Evolutionary conservation across 1,140 invertebrate species (phyloP).

Genomic region (Zaprionus camerounensis): DNA sequence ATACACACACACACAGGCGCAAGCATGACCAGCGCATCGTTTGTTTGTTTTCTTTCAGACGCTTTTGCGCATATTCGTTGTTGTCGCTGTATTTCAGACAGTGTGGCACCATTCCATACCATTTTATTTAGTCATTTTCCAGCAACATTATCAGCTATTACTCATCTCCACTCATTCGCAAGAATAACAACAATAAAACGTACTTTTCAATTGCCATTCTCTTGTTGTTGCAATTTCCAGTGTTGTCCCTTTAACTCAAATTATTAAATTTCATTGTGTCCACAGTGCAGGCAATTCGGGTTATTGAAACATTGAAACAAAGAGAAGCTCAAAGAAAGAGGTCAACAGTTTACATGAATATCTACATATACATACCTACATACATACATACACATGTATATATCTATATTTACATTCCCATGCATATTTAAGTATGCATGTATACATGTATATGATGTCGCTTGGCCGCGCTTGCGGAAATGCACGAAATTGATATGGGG

Average conservation of each 20-base stretch:
- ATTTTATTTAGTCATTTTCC: constrained; percentile 56
- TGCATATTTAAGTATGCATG: not conserved
- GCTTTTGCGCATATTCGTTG: constrained; percentile 27
- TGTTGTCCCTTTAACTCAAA: constrained; percentile 28
- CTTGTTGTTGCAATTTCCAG: constrained; percentile 27
- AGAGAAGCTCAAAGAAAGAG: constrained; percentile 26
- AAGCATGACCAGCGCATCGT: constrained; percentile 45
- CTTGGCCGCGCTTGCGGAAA: constrained; percentile 38
- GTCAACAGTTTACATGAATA: constrained; percentile 26
- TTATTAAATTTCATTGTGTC: constrained; percentile 23
- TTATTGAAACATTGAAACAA: constrained; percentile 34
- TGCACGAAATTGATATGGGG: constrained; percentile 59
- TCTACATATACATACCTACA: not conserved
- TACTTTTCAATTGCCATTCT: constrained; percentile 35
- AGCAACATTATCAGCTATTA: constrained; percentile 61
- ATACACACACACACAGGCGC: not conserved
- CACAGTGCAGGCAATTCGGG: constrained; percentile 25
- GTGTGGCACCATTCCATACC: constrained; percentile 72
- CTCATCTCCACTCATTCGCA: constrained; percentile 46
- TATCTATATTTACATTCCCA: not conserved
- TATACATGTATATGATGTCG: constrained; percentile 7
- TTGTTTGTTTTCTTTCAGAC: constrained; percentile 60
- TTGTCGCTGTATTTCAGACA: constrained; percentile 72
- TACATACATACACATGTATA: not conserved
- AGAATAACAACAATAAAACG: constrained; percentile 17